Base-by-base conservation (phyloP, 1,140 invertebrate genomes). In the Physella acuta region DNA sequence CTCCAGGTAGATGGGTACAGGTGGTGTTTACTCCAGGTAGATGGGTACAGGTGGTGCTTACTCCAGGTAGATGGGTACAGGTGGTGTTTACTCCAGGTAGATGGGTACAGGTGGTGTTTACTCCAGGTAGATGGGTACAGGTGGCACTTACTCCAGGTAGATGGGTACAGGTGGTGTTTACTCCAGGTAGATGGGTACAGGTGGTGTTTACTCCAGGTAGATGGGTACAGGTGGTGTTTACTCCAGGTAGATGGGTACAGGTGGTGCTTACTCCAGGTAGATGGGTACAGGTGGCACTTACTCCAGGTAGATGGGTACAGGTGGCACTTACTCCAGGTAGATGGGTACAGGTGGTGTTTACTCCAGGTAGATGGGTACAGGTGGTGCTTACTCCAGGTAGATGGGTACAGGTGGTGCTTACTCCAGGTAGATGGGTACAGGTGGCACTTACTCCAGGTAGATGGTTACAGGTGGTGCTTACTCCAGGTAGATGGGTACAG, bases 11-110 rank as follows among this genome's bases (percentile, higher is more conserved):
- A 34, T 33, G 26, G 61, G 88, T 1, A 92, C 91, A 80, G 90
- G 90, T 28, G 92, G 90, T 70, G 82, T 91, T 0, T 92, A 91
- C 80, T 90, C 90, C 1, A 85, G 77, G 84, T 85, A 78, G 39
- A 34, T 33, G 26, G 61, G 88, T 1, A 92, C 91, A 80, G 90
- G 90, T 28, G 92, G 90, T 70, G 82, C 91, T 0, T 92, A 91
- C 80, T 90, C 90, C 1, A 85, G 77, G 84, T 85, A 78, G 39
- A 34, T 33, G 26, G 61, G 88, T 1, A 92, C 91, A 80, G 90
- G 90, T 28, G 92, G 90, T 70, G 82, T 91, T 0, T 92, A 91
- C 80, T 90, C 90, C 1, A 85, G 77, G 84, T 85, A 78, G 39
- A 34, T 33, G 26, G 61, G 88, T 1, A 92, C 91, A 80, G 90